Conservation (phyloP, 2,888 invertebrate species). For the Palloptera scutellata region DNA sequence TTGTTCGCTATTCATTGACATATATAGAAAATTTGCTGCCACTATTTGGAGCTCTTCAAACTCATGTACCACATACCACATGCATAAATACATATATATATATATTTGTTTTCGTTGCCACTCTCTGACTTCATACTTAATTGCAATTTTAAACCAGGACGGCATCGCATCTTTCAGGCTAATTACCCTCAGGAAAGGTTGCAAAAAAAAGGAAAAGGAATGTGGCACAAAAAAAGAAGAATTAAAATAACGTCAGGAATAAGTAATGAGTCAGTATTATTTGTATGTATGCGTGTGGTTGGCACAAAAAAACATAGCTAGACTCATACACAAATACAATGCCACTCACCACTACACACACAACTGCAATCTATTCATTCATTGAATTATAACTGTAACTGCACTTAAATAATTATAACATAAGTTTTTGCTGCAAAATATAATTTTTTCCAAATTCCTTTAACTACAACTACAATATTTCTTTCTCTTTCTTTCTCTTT, state of each 20-base stretch:
- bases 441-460: too few species aligned
- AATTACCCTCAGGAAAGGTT: conserved; percentile 43
- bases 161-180: conserved; percentile 42
- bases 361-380: background rate
- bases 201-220: background rate
- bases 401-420: too few species aligned
- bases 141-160: conserved; percentile 28
- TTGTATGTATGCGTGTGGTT: background rate
- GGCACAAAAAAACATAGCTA: conserved; percentile 9
- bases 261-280: too few species aligned
- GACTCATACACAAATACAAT: background rate
- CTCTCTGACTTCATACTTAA: conserved; percentile 26
- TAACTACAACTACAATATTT: too few species aligned
- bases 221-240: background rate
- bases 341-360: too few species aligned
- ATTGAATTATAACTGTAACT: too few species aligned
- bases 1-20: too few species aligned
- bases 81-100: conserved; percentile 2
- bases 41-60: too few species aligned
- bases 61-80: too few species aligned
- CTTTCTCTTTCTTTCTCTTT: background rate
- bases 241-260: too few species aligned
- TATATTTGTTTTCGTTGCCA: background rate
- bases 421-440: too few species aligned
- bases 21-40: too few species aligned